phyloP scores from a whole-genome alignment of 64 coral and sea anemone genomes.

The Catalaphyllia jardinei region DNA sequence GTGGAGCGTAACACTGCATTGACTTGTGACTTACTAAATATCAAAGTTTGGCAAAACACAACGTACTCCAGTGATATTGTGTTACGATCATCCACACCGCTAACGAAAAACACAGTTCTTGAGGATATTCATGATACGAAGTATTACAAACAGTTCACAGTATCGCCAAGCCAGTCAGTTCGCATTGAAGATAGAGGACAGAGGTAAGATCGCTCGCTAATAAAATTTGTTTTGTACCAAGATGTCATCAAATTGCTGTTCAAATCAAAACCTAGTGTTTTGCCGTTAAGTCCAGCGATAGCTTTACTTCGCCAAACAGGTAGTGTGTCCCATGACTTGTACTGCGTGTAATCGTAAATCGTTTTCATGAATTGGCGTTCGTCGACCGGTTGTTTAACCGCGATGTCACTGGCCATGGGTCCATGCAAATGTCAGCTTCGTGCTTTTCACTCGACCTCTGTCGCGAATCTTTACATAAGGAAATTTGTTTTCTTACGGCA shows the following conservation, averaged over 20 bases:
- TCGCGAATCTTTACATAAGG: slow-evolving; percentile 3
- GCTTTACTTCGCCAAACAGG: background rate
- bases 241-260: background rate
- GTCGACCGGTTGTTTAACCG: slow-evolving; percentile 32
- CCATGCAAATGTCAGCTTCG: slow-evolving; percentile 12
- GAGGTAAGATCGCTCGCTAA: background rate
- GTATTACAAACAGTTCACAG: too few relatives aligned
- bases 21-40: background rate
- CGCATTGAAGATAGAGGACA: background rate
- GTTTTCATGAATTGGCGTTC: background rate
- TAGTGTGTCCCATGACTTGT: background rate
- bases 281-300: background rate
- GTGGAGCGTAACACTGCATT: background rate
- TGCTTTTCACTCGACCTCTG: slow-evolving; percentile 26
- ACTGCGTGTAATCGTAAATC: background rate
- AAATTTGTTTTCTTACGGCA: background rate
- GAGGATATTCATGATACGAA: background rate
- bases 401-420: background rate
- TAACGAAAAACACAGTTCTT: slow-evolving; percentile 5
- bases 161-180: background rate
- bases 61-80: slow-evolving; percentile 30
- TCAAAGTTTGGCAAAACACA: background rate
- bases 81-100: background rate
- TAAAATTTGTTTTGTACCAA: background rate
- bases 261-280: background rate